phyloP scores from a whole-genome alignment of 2,113 vertebrate genomes.

The Xerus inauris region DNA sequence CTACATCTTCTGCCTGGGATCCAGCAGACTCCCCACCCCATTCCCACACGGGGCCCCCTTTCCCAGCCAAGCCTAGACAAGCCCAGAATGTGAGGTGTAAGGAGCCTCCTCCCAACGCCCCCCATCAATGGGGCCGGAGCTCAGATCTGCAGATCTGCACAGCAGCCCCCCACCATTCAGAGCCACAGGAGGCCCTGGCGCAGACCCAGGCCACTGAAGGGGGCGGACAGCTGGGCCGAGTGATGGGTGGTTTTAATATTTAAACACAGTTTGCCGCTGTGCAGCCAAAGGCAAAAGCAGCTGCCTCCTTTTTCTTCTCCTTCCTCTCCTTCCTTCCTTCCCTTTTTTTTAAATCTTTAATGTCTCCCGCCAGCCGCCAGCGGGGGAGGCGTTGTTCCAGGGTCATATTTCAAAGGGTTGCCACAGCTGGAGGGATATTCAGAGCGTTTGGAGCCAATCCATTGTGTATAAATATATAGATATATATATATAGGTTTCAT shows the following conservation, averaged over 20 bases:
- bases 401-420: constrained; percentile 78
- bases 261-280: constrained; percentile 79
- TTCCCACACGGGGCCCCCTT: neutral
- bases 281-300: constrained; percentile 77
- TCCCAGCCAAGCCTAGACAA: neutral
- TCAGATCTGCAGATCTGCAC: neutral
- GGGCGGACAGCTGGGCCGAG: constrained; percentile 72
- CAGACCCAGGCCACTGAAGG: constrained; percentile 57
- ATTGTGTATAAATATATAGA: constrained; percentile 82
- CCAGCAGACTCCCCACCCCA: rapidly evolving
- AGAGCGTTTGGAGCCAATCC: constrained; percentile 74
- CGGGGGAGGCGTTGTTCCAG: constrained; percentile 63
- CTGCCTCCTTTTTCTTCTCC: constrained; percentile 79
- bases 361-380: constrained; percentile 74
- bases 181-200: neutral
- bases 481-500: constrained; percentile 82
- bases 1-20: neutral
- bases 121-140: neutral
- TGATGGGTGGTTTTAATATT: constrained; percentile 84
- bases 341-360: constrained; percentile 81
- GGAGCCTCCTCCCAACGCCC: neutral
- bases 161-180: neutral
- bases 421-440: constrained; percentile 80
- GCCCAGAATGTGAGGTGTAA: neutral
- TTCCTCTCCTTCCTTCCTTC: constrained; percentile 68